Base-by-base conservation (phyloP, 2,888 invertebrate species). In the Netelia melanura region DNA sequence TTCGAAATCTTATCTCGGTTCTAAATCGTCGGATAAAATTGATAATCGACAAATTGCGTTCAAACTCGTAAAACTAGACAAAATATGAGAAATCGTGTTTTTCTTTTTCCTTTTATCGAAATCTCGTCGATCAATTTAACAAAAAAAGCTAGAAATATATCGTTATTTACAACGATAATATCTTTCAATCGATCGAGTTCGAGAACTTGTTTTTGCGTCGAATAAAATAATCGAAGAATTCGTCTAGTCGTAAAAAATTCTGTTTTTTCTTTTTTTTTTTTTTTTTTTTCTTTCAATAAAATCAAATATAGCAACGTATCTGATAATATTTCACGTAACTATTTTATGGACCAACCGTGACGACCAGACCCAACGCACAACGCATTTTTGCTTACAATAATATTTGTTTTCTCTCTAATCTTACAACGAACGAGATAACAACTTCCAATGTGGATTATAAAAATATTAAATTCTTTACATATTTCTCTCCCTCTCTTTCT, bases 371-470 rank as follows among this genome's bases (percentile, higher is more conserved):
- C 30, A 52, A 58, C 61, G 44, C 58, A 38, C 3, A 21, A 48
- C n/a, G 10, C 64, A 21, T 9, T 72, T 54, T 52, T 74, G 1
- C 21, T 64, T 81, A 58, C 44, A 30, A 44, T 84, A 79, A 77
- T 68, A 77, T 85, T 64, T 70, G n/a, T 70, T 81, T 71, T 43
- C 38, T 80, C 38, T 81, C 62, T 68, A 61, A 80, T 80, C 84
- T 83, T 81, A 82, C 92, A 92, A 92, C 91, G 90, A 92, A 91
- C 90, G 90, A 91, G 91, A 93, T 93, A 94, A 94, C 94, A 94
- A 94, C 94, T 94, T 95, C 95, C 95, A 95, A 95, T 95, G 94
- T 95, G 95, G 95, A 95, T 94, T 95, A 95, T 94, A 93, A 93
- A 94, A 94, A 94, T 94, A 94, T 94, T 93, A 94, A 94, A 94